phyloP scores from a whole-genome alignment of 2,888 invertebrate genomes.

The Lottia gigantea region DNA sequence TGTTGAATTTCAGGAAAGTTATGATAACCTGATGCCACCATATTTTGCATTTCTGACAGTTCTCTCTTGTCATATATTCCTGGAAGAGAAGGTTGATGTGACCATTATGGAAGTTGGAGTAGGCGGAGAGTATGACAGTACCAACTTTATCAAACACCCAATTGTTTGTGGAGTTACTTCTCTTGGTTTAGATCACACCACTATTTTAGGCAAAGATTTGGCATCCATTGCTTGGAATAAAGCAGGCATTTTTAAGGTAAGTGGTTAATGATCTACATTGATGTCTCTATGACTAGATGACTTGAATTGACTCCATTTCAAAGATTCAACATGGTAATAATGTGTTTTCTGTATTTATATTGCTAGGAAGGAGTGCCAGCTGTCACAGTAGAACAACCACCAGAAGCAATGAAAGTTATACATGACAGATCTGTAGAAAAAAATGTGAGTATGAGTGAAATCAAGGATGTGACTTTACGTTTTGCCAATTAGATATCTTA shows the following conservation, averaged over 20 bases:
- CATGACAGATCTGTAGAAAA: conserved; percentile 75
- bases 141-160: conserved; percentile 89
- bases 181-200: conserved; percentile 89
- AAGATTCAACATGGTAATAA: too few species aligned
- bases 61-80: conserved; percentile 88
- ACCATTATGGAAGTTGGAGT: conserved; percentile 97
- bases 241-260: conserved; percentile 90
- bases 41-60: conserved; percentile 96
- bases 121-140: conserved; percentile 93
- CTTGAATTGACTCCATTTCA: too few species aligned
- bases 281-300: too few species aligned
- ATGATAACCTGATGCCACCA: conserved; percentile 79
- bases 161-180: conserved; percentile 90
- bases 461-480: too few species aligned
- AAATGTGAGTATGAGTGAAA: conserved; percentile 47
- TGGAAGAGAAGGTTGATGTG: conserved; percentile 82
- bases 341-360: neutral
- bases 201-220: conserved; percentile 83
- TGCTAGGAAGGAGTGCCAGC: conserved; percentile 71
- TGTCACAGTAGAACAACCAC: conserved; percentile 74
- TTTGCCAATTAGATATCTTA: too few species aligned
- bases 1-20: conserved; percentile 38
- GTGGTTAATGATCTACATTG: too few species aligned
- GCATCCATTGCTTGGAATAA: conserved; percentile 94
- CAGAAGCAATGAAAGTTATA: conserved; percentile 77